Base-by-base conservation (phyloP, 2,113 vertebrate species). In the Calonectris borealis region DNA sequence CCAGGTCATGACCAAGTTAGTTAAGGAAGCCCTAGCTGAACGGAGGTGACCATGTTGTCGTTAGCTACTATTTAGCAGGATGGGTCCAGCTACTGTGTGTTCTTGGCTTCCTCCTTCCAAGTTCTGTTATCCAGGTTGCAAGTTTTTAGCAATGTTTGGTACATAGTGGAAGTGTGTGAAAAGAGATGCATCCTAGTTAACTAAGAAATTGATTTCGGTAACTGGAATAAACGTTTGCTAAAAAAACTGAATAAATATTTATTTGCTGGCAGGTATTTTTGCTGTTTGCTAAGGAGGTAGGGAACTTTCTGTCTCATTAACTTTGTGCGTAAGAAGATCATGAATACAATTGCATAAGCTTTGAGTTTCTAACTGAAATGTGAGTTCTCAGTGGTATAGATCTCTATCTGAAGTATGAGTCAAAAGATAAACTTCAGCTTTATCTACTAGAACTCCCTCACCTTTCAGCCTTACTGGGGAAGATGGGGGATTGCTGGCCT, bases 261-360 rank as follows among this genome's bases (percentile, higher is more conserved):
- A 49, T 81, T 87, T 86, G 26, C 25, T 85, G 58, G 24, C 65
- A 77, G 29, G 75, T 66, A 92, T 90, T 90, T 91, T 81, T 42
- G 8, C 4, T 93, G 54, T 96, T 97, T 96, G 58, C 54, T 82
- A 79, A 95, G 86, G 73, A 94, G 86, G 84, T 48, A 77, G 92
- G 88, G 85, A 93, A 62, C 62, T 82, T 91, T 90, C 69, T 89
- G 55, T 92, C 65, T 93, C 91, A 49, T 88, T 93, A 90, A 81
- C 38, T 86, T 70, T 72, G 62, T 97, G 36, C 15, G 21, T 87
- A 97, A 84, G 55, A 91, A 83, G 54, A 36, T 49, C 36, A 48
- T 62, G 34, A 58, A 31, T 49, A 32, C 31, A 88, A 46, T 48
- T 84, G 40, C 72, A 90, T 55, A 77, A 90, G 32, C 49, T 81